A percentile compares a stretch with the other conserved stretches of the same genome.
Conservation (phyloP, 1,140 invertebrate genomes). For the Drosophila nasuta region DNA sequence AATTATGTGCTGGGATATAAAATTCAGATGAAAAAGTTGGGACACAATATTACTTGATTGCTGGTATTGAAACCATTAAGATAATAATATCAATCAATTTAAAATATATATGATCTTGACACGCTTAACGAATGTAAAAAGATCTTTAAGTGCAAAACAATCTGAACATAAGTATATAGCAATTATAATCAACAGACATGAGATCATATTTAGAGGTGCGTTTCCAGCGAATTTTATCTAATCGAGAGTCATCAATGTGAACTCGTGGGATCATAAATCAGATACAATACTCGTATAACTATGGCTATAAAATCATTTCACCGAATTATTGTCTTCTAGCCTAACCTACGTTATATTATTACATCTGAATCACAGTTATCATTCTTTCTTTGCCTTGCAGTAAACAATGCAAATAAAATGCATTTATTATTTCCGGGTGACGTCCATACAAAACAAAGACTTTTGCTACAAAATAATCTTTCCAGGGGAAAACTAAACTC, state of each 20-base stretch:
- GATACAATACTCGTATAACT: conserved; percentile 12
- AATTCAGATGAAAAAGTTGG: neutral
- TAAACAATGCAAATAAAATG: neutral
- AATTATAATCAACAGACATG: conserved; percentile 18
- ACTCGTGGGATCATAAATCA: conserved; percentile 38
- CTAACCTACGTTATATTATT: conserved; percentile 13
- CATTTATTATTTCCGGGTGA: too few species aligned
- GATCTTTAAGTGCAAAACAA: conserved; percentile 12
- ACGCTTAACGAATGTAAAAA: neutral
- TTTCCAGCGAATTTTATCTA: conserved; percentile 36
- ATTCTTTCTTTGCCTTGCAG: neutral
- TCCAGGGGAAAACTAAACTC: too few species aligned
- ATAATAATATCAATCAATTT: neutral
- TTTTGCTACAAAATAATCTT: too few species aligned
- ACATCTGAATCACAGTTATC: conserved; percentile 31
- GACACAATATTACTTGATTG: neutral
- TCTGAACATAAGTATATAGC: conserved; percentile 6
- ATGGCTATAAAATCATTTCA: neutral
- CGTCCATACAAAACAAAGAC: too few species aligned
- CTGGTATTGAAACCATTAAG: neutral
- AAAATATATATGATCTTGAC: neutral
- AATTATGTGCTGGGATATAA: neutral
- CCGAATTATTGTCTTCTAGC: conserved; percentile 3
- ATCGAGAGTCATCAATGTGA: conserved; percentile 32
- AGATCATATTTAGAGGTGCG: conserved; percentile 34